Conservation (phyloP, 2,113 vertebrate species). For the Paracanthobrama guichenoti region DNA sequence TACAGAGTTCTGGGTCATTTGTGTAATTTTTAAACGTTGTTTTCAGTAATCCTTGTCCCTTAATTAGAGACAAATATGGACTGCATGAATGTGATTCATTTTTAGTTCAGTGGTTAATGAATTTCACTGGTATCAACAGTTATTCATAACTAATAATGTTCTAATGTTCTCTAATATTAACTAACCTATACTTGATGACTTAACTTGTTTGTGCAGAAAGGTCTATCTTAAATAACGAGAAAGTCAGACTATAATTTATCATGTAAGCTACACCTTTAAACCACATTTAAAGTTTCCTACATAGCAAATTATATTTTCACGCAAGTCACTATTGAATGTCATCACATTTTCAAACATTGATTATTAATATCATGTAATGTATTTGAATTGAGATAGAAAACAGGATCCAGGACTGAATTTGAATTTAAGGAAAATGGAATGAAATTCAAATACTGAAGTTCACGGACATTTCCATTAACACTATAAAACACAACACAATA, state of each 20-base stretch:
- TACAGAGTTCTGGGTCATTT: slow-evolving; percentile 2
- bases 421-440: neutral
- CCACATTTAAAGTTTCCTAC: no score
- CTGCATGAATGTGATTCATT: neutral
- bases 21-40: slow-evolving; percentile 4
- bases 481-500: neutral
- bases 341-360: no score
- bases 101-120: neutral
- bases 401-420: neutral
- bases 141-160: neutral
- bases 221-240: neutral
- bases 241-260: neutral
- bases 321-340: neutral
- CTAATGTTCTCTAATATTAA: neutral
- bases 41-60: neutral
- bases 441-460: neutral
- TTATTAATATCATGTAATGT: neutral
- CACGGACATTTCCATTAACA: neutral
- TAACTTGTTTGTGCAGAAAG: neutral
- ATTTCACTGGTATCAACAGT: neutral
- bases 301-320: neutral
- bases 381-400: neutral
- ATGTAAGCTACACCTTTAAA: neutral
- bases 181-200: neutral
- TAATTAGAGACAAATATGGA: neutral